Percentiles rank a stretch among this genome's conserved stretches.
Evolutionary conservation across 2,888 invertebrate genomes (phyloP).

Genomic region (Drosophila demipolita): DNA sequence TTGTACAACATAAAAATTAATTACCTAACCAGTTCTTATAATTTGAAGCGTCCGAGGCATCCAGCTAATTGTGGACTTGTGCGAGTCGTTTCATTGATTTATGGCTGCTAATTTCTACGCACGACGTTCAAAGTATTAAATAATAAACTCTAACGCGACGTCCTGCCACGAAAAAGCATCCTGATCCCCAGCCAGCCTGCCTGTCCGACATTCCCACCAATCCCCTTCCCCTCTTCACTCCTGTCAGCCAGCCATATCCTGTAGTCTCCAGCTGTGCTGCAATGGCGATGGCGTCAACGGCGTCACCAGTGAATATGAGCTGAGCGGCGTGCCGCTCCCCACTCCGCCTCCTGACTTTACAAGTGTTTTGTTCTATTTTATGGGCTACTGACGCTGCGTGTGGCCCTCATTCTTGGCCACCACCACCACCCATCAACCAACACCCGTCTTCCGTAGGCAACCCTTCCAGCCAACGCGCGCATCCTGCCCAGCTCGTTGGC

Average conservation of each 20-base stretch:
- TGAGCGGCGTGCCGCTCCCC: constrained; percentile 5
- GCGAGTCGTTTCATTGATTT: constrained; percentile 77
- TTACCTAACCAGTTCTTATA: constrained; percentile 58
- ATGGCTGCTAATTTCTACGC: constrained; percentile 76
- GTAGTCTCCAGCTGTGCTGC: constrained; percentile 54
- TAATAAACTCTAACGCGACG: constrained; percentile 72
- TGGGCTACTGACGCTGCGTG: constrained; percentile 62
- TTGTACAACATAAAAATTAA: constrained; percentile 59
- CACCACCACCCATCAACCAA: background rate
- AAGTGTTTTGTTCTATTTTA: constrained; percentile 76
- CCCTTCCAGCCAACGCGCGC: background rate
- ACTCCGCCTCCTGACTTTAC: constrained; percentile 55
- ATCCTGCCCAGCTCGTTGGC: constrained; percentile 49
- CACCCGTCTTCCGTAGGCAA: background rate
- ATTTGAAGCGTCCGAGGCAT: constrained; percentile 48
- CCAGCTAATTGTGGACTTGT: constrained; percentile 75
- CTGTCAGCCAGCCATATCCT: constrained; percentile 2
- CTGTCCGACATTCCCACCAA: background rate
- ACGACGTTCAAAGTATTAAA: constrained; percentile 75
- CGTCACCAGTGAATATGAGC: constrained; percentile 69
- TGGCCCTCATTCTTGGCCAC: constrained; percentile 5
- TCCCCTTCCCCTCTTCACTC: constrained; percentile 14
- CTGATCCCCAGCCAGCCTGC: constrained; percentile 39
- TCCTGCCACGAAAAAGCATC: constrained; percentile 53
- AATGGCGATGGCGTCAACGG: constrained; percentile 54